Conservation (phyloP, 2,113 vertebrate genomes). For the Edolisoma coerulescens region DNA sequence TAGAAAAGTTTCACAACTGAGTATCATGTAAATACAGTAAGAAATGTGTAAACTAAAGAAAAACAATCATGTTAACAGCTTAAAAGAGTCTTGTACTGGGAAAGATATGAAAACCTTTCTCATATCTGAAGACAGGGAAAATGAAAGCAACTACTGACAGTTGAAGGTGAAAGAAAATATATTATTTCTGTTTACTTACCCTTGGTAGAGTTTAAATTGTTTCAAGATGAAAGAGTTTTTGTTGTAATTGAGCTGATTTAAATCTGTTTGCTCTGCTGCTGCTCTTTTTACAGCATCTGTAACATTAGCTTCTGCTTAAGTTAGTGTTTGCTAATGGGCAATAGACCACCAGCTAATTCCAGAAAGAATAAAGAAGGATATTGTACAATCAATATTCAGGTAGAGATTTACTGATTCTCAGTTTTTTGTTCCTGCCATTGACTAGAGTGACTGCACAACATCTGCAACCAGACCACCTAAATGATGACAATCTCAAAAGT, state of each 20-base stretch:
- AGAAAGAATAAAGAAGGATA: conserved; percentile 14
- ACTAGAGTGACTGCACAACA: background rate
- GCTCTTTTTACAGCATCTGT: conserved; percentile 4
- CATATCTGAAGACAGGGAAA: background rate
- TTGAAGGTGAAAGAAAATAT: conserved; percentile 13
- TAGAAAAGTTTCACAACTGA: background rate
- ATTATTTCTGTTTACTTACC: conserved; percentile 28
- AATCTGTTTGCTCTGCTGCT: conserved; percentile 14
- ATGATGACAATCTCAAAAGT: background rate
- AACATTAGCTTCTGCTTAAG: conserved; percentile 13
- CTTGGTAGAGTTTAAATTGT: conserved; percentile 34
- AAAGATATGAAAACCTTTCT: background rate
- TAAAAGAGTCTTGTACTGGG: background rate
- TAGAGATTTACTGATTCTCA: background rate
- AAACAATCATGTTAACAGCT: background rate
- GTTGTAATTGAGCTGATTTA: conserved; percentile 15
- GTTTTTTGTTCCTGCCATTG: background rate
- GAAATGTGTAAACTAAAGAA: background rate
- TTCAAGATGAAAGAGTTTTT: conserved; percentile 25
- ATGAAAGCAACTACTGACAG: background rate
- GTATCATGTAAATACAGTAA: background rate
- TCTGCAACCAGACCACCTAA: background rate
- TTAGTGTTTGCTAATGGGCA: conserved; percentile 24
- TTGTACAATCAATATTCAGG: conserved; percentile 11
- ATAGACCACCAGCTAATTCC: conserved; percentile 9